Conservation (phyloP, 2,888 invertebrate species). For the Eupithecia pulchellata region DNA sequence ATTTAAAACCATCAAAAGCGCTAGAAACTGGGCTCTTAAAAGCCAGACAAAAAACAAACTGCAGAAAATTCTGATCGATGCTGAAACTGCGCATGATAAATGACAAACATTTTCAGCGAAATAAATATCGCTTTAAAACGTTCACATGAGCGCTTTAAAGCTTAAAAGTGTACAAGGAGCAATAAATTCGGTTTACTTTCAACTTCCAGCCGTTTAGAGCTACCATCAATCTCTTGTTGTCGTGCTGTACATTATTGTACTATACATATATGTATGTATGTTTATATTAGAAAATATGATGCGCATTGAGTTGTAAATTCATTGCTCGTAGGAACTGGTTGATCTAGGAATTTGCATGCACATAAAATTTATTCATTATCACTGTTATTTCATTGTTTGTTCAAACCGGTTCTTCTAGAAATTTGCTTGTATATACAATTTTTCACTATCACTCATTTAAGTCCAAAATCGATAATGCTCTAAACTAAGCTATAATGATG, state of each 20-base stretch:
- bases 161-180: constrained; percentile 36
- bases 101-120: constrained; percentile 21
- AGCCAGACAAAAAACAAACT: background rate
- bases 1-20: background rate
- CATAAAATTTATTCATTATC: too few relatives aligned
- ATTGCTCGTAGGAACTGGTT: too few relatives aligned
- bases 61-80: constrained; percentile 5
- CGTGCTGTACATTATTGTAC: constrained; percentile 42
- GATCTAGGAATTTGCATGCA: too few relatives aligned
- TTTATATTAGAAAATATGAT: too few relatives aligned
- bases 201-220: constrained; percentile 47
- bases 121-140: constrained; percentile 21
- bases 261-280: too few relatives aligned
- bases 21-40: background rate
- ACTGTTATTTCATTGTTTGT: background rate
- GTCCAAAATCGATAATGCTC: too few relatives aligned
- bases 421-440: background rate
- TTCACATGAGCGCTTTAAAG: constrained; percentile 34
- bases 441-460: too few relatives aligned
- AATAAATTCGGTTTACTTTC: constrained; percentile 59
- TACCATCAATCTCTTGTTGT: constrained; percentile 68
- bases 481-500: background rate
- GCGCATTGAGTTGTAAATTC: too few relatives aligned
- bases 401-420: background rate
- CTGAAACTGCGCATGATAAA: constrained; percentile 13